A percentile compares a stretch with the other conserved stretches of the same genome.
Conservation (phyloP, 2,113 vertebrate species). For the Monopterus albus region DNA sequence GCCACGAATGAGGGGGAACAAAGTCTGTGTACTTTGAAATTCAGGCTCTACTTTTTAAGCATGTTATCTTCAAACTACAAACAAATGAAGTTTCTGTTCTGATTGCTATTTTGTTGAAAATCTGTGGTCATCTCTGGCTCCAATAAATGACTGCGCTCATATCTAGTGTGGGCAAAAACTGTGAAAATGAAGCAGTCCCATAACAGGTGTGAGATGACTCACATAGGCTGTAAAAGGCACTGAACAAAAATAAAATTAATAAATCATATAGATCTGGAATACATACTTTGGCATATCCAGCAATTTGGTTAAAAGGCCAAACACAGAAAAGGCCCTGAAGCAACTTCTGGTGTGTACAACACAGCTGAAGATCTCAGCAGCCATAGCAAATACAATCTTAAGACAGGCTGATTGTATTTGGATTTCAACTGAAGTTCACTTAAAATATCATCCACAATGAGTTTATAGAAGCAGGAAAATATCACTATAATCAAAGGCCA, state of each 20-base stretch:
- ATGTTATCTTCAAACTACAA: constrained; percentile 4
- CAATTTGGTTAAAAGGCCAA: constrained; percentile 14
- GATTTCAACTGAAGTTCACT: constrained; percentile 27
- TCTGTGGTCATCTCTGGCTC: constrained; percentile 36
- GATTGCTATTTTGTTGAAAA: constrained; percentile 8
- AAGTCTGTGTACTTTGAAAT: constrained; percentile 17
- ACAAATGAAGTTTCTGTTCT: constrained; percentile 15
- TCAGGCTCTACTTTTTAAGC: constrained; percentile 12
- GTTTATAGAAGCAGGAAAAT: not conserved
- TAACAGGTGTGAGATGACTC: constrained; percentile 47
- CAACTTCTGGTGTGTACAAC: not conserved
- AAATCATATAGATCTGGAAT: constrained; percentile 49
- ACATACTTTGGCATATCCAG: constrained; percentile 29
- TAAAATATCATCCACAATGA: constrained; percentile 12
- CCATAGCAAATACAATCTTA: not conserved
- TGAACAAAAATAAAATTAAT: constrained; percentile 45
- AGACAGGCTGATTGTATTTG: constrained; percentile 1
- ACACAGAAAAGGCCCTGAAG: constrained; percentile 7
- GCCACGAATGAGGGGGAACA: constrained; percentile 10
- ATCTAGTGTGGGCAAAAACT: constrained; percentile 42
- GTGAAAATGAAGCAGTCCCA: constrained; percentile 30
- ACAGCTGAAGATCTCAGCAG: not conserved
- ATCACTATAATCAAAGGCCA: not conserved
- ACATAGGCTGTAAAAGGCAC: constrained; percentile 8
- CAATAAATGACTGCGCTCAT: not conserved